Conservation (phyloP, 2,797 vertebrate species). For the Trachops cirrhosus region DNA sequence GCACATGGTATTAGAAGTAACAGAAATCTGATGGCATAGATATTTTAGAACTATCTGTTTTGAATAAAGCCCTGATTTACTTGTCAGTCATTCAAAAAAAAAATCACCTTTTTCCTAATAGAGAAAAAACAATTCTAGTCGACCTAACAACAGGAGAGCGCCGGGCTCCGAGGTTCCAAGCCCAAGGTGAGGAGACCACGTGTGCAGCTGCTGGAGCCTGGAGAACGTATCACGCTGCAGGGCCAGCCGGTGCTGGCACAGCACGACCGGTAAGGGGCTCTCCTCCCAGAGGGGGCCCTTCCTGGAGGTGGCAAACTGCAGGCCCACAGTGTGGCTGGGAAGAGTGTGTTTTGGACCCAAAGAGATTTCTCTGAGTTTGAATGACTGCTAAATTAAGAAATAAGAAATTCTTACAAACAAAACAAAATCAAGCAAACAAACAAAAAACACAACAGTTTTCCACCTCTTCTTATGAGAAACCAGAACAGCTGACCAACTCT, state of each 20-base stretch:
- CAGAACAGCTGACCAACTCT: background rate
- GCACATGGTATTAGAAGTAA: background rate
- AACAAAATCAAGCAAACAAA: background rate
- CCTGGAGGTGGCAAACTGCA: background rate
- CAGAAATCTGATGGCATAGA: background rate
- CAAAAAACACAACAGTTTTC: background rate
- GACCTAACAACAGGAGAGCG: background rate
- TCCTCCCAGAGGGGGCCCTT: background rate
- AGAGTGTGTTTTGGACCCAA: background rate
- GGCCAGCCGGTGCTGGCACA: rapidly evolving
- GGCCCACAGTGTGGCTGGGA: background rate
- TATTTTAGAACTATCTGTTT: background rate
- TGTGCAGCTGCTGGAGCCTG: rapidly evolving
- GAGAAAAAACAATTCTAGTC: background rate
- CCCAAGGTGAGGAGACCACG: background rate
- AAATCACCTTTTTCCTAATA: background rate
- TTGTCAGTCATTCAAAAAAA: background rate
- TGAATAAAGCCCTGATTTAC: background rate
- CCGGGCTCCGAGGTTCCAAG: background rate
- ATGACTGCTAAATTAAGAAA: slow-evolving; percentile 4
- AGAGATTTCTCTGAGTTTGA: background rate
- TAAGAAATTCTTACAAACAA: background rate
- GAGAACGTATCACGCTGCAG: background rate
- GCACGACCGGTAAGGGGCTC: rapidly evolving
- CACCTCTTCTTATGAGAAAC: background rate